Evolutionary conservation across 2,113 vertebrate genomes (phyloP).

Genomic region (Periophthalmodon schlosseri): DNA sequence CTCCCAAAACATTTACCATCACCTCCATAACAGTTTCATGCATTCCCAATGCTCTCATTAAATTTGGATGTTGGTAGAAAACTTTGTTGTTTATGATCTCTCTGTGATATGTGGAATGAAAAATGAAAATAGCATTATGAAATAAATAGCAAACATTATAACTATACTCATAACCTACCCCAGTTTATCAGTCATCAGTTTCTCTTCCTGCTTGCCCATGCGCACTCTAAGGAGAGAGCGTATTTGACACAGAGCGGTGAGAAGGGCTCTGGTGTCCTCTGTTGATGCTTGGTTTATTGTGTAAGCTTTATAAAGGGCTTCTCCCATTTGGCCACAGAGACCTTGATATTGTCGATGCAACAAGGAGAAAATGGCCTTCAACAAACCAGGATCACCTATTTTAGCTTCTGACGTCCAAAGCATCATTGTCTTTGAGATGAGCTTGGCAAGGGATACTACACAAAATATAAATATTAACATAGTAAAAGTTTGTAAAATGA

Average conservation of each 20-base stretch:
- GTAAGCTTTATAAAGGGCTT: conserved; percentile 84
- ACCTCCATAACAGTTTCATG: conserved; percentile 99
- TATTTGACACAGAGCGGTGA: conserved; percentile 90
- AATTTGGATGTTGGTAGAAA: conserved; percentile 96
- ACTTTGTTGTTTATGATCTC: conserved; percentile 99
- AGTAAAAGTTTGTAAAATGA: background rate
- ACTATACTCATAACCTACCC: conserved; percentile 72
- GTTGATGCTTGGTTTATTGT: conserved; percentile 88
- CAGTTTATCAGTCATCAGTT: conserved; percentile 91
- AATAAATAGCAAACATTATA: background rate
- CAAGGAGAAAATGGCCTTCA: conserved; percentile 88
- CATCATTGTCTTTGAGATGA: conserved; percentile 91
- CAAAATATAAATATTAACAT: conserved; percentile 1
- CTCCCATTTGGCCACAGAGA: conserved; percentile 85
- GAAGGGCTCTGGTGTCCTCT: conserved; percentile 87
- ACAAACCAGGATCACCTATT: conserved; percentile 86
- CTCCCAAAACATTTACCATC: conserved; percentile 95
- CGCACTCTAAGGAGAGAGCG: conserved; percentile 90
- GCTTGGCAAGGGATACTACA: conserved; percentile 85
- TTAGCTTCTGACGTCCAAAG: conserved; percentile 89
- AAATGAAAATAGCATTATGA: background rate
- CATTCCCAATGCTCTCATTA: conserved; percentile 94
- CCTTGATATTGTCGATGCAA: conserved; percentile 90
- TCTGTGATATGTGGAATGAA: conserved; percentile 64
- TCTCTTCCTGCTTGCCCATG: conserved; percentile 95